Percentiles rank a stretch among this genome's conserved stretches.
Conservation (phyloP, 2,888 invertebrate genomes). For the Leucophora obtusa region DNA sequence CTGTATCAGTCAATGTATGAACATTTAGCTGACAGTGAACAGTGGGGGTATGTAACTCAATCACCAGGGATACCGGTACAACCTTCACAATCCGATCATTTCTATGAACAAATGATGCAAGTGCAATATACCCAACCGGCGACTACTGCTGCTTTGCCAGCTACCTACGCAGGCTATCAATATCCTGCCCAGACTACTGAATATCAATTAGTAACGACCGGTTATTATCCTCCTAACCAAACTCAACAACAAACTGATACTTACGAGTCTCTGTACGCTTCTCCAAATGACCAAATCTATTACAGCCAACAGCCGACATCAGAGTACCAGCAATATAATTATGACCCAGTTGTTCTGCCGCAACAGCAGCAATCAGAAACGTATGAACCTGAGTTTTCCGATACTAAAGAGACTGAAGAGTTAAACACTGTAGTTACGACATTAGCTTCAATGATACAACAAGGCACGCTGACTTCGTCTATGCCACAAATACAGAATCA, state of each 20-base stretch:
- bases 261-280: conserved; percentile 67
- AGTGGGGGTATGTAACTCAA: conserved; percentile 68
- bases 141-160: conserved; percentile 45
- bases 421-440: conserved; percentile 70
- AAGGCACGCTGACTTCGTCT: conserved; percentile 64
- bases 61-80: conserved; percentile 30
- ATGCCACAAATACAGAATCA: conserved; percentile 24
- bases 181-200: conserved; percentile 70
- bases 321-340: conserved; percentile 64
- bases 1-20: conserved; percentile 74
- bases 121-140: conserved; percentile 72
- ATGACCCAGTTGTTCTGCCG: conserved; percentile 27
- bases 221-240: conserved; percentile 71
- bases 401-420: conserved; percentile 66
- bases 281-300: conserved; percentile 66
- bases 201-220: conserved; percentile 72
- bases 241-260: conserved; percentile 67
- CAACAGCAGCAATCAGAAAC: conserved; percentile 36
- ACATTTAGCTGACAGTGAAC: conserved; percentile 72
- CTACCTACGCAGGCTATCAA: conserved; percentile 67
- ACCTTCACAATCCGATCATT: conserved; percentile 67
- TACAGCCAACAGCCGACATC: conserved; percentile 68
- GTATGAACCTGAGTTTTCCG: conserved; percentile 50
- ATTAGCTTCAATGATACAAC: conserved; percentile 70
- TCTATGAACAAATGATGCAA: conserved; percentile 76